Evolutionary conservation across 2,113 vertebrate species (phyloP).

Genomic region (Okapia johnstoni): DNA sequence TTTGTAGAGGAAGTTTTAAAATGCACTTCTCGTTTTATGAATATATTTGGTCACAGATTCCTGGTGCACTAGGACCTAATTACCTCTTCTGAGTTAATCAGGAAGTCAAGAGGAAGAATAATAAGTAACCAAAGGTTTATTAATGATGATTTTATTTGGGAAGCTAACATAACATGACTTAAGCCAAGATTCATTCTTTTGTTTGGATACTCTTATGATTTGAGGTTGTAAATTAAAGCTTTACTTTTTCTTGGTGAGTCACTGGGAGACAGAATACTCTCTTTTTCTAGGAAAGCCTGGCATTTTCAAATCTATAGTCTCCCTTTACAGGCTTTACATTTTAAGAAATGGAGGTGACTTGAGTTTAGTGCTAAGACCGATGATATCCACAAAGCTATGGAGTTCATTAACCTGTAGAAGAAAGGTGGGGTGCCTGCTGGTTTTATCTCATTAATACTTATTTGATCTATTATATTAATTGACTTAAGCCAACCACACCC

Average conservation of each 20-base stretch:
- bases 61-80: neutral
- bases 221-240: neutral
- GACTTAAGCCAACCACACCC: neutral
- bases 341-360: neutral
- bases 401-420: constrained; percentile 24
- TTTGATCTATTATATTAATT: neutral
- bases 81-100: neutral
- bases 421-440: neutral
- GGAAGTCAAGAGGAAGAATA: neutral
- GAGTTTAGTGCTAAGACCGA: neutral
- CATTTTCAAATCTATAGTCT: neutral
- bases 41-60: neutral
- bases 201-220: neutral
- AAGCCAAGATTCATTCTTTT: neutral
- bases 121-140: neutral
- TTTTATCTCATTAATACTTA: constrained; percentile 25
- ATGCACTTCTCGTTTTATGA: constrained; percentile 39
- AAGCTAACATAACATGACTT: constrained; percentile 22
- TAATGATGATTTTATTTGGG: neutral
- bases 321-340: neutral
- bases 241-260: neutral
- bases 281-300: neutral
- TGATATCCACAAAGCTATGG: neutral
- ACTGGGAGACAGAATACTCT: neutral
- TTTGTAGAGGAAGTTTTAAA: constrained; percentile 70